phyloP scores from a whole-genome alignment of 2,888 invertebrate species.

The Cinara cedri region DNA sequence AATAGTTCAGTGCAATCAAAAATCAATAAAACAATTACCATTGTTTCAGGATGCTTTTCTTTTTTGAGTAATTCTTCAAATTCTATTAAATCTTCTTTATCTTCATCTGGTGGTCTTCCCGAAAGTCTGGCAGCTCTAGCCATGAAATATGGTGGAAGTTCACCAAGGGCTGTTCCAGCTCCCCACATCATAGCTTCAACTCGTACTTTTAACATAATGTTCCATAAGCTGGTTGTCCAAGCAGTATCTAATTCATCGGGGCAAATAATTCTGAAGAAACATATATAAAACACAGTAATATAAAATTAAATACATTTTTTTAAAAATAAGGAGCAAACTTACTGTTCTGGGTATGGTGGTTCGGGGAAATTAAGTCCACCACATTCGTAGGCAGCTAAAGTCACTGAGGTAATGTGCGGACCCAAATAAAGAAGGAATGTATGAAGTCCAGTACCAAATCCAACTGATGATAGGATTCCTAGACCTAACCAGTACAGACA shows the following conservation, averaged over 20 bases:
- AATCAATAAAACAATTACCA: constrained; percentile 58
- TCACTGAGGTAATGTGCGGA: constrained; percentile 98
- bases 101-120: constrained; percentile 69
- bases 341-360: constrained; percentile 98
- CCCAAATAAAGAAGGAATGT: constrained; percentile 98
- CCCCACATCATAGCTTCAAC: constrained; percentile 98
- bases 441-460: constrained; percentile 96
- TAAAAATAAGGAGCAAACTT: constrained; percentile 63
- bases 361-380: constrained; percentile 92
- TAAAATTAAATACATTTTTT: neutral
- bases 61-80: constrained; percentile 74
- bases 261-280: constrained; percentile 81
- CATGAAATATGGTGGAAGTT: constrained; percentile 99
- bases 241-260: constrained; percentile 73
- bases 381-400: constrained; percentile 97
- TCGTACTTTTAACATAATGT: constrained; percentile 93
- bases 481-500: constrained; percentile 90
- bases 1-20: neutral
- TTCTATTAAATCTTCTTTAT: constrained; percentile 74
- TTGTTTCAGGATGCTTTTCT: constrained; percentile 62
- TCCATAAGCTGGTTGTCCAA: constrained; percentile 80
- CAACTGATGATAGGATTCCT: constrained; percentile 96
- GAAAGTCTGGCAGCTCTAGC: constrained; percentile 85
- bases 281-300: neutral
- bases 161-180: constrained; percentile 96